Evolutionary conservation across 2,888 invertebrate genomes (phyloP).

Genomic region (Polydrusus pterygomalis): DNA sequence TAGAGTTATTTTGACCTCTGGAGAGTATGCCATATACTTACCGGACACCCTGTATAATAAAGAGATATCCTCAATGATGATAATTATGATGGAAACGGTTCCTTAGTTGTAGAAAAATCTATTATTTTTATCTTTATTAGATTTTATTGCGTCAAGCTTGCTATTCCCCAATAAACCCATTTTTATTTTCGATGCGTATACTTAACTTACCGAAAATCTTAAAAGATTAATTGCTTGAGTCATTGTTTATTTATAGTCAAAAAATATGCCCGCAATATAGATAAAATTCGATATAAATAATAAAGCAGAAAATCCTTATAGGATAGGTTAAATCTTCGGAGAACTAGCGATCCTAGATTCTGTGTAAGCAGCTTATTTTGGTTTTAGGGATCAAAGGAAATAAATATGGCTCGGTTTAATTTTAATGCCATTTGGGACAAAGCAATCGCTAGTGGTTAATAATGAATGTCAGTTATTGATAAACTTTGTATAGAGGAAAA

Average conservation of each 20-base stretch:
- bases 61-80: no score
- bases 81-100: no score
- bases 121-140: no score
- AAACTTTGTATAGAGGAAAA: not conserved
- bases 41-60: no score
- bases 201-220: slow-evolving; percentile 23
- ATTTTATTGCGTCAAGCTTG: slow-evolving; percentile 1
- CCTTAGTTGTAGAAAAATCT: no score
- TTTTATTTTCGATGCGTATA: slow-evolving; percentile 5
- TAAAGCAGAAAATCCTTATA: slow-evolving; percentile 44
- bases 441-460: slow-evolving; percentile 29
- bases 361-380: slow-evolving; percentile 48
- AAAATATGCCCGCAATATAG: slow-evolving; percentile 35
- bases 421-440: slow-evolving; percentile 39
- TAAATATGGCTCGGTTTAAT: slow-evolving; percentile 35
- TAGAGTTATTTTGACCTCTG: no score
- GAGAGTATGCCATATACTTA: no score
- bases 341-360: slow-evolving; percentile 40
- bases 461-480: slow-evolving; percentile 25
- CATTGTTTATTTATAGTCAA: slow-evolving; percentile 44
- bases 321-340: slow-evolving; percentile 48
- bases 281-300: slow-evolving; percentile 48
- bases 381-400: slow-evolving; percentile 44
- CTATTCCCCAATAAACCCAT: not conserved
- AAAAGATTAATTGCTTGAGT: slow-evolving; percentile 29